These are phyloP conservation scores for Solen grandis DNA, from an alignment of 1,140 invertebrate species.

Conservation along the genomic window DNA sequence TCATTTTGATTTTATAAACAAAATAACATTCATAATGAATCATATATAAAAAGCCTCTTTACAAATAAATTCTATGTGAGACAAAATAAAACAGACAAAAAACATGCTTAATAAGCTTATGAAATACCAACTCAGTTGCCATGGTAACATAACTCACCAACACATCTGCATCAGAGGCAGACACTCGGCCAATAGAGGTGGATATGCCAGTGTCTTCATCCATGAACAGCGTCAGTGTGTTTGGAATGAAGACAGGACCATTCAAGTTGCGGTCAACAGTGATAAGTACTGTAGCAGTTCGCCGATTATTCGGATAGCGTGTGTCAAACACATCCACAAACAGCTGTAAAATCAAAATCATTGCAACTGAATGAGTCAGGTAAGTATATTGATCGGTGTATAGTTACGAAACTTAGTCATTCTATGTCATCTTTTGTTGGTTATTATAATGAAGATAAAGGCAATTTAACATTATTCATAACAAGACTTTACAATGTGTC, in stretches of 20 bases:
- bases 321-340: slow-evolving; percentile 62
- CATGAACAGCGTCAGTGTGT: slow-evolving; percentile 47
- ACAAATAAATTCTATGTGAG: slow-evolving; percentile 61
- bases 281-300: slow-evolving; percentile 60
- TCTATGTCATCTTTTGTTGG: no score
- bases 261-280: slow-evolving; percentile 65
- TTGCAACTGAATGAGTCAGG: neutral
- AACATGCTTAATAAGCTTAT: slow-evolving; percentile 34
- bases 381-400: no score
- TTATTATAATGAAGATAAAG: no score
- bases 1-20: neutral
- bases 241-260: slow-evolving; percentile 59
- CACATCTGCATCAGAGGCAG: slow-evolving; percentile 58
- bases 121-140: neutral
- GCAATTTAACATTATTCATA: no score
- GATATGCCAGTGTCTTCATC: slow-evolving; percentile 32
- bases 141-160: slow-evolving; percentile 31
- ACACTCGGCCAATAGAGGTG: slow-evolving; percentile 52
- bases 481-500: no score
- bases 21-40: neutral
- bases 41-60: neutral
- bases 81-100: slow-evolving; percentile 50
- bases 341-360: slow-evolving; percentile 56
- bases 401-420: no score
- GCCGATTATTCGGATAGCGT: slow-evolving; percentile 58